Conservation (phyloP, 2,113 vertebrate genomes). For the Otocyon megalotis region DNA sequence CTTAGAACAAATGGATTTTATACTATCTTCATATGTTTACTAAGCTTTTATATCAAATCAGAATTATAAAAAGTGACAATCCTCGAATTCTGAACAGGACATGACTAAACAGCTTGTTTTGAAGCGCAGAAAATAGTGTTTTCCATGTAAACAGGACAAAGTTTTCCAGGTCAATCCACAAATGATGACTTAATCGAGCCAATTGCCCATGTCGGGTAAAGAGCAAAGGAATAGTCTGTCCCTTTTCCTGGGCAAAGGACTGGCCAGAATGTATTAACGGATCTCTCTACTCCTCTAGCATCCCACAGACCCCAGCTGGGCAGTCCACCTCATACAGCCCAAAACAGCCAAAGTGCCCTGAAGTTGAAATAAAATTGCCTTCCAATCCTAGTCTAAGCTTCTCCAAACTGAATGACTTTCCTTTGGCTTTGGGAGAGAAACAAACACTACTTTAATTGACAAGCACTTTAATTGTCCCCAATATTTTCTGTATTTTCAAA, state of each 20-base stretch:
- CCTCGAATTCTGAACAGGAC: neutral
- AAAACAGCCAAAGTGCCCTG: neutral
- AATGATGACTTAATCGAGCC: slow-evolving; percentile 3
- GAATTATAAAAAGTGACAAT: neutral
- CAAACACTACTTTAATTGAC: neutral
- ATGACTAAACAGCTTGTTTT: neutral
- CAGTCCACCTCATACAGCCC: neutral
- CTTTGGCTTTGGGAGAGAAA: slow-evolving; percentile 1
- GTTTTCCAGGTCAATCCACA: neutral
- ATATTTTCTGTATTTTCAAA: neutral
- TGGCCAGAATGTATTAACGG: neutral
- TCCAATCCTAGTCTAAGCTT: neutral
- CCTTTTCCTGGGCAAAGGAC: neutral
- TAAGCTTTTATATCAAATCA: neutral
- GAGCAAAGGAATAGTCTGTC: neutral
- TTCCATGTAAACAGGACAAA: neutral
- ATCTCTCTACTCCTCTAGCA: neutral
- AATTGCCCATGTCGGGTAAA: neutral
- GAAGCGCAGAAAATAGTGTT: slow-evolving; percentile 51
- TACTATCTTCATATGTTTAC: neutral
- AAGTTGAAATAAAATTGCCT: neutral
- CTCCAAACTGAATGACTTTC: neutral
- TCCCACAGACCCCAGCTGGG: neutral
- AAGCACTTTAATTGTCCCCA: neutral
- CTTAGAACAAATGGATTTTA: slow-evolving; percentile 31